phyloP scores from a whole-genome alignment of 2,113 vertebrate species.

The Peromyscus leucopus region DNA sequence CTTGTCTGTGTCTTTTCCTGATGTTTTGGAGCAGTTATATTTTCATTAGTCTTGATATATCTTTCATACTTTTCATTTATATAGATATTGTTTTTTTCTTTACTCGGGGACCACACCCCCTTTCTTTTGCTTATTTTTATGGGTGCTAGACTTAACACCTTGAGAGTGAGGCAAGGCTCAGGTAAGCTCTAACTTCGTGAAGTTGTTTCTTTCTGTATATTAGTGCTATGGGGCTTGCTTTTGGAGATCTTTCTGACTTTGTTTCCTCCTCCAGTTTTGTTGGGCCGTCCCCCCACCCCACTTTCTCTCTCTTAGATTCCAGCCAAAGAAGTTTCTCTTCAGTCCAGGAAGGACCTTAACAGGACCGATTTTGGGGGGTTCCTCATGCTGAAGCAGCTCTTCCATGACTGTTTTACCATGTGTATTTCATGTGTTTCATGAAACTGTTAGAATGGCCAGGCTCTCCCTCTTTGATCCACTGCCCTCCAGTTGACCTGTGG shows the following conservation, averaged over 20 bases:
- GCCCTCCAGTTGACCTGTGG: not conserved
- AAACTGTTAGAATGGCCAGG: not conserved
- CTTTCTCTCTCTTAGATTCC: not conserved
- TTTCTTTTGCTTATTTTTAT: constrained; percentile 23
- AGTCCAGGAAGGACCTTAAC: not conserved
- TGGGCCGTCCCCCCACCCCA: not conserved
- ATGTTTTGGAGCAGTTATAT: not conserved
- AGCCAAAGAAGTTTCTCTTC: not conserved
- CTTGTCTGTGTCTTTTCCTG: not conserved
- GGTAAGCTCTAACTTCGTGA: not conserved
- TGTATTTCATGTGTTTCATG: not conserved
- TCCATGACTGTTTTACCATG: not conserved
- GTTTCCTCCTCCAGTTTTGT: constrained; percentile 4
- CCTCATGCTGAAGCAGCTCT: not conserved
- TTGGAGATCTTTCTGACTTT: not conserved
- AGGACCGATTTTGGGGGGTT: not conserved
- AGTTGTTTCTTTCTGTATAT: not conserved
- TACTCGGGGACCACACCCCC: not conserved
- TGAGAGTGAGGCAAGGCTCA: not conserved
- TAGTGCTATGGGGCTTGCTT: not conserved
- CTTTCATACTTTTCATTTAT: not conserved
- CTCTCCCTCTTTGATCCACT: not conserved
- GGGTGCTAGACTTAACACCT: not conserved
- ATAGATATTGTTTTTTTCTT: not conserved
- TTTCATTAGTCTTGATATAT: not conserved